Evolutionary conservation across 2,113 vertebrate genomes (phyloP).

Genomic region (Nettapus auritus): DNA sequence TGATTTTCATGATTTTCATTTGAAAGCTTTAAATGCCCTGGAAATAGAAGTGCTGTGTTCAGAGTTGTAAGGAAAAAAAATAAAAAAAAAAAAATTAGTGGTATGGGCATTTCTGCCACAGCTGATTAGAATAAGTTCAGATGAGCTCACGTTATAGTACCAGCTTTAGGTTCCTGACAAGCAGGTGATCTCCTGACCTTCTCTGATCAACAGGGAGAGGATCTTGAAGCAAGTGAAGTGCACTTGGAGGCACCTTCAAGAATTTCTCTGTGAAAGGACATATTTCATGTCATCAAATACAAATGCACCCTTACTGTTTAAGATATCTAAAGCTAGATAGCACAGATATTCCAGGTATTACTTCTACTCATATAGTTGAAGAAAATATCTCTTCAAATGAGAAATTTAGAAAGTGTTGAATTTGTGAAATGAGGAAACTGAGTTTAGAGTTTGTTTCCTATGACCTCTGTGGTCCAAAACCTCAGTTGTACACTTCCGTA

Average conservation of each 20-base stretch:
- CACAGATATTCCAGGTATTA: not conserved
- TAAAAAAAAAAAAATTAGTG: fast-evolving
- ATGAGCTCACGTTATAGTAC: not conserved
- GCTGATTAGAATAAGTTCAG: not conserved
- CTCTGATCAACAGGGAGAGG: not conserved
- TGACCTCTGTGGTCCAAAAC: not conserved
- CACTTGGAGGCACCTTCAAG: not conserved
- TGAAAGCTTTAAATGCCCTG: not conserved
- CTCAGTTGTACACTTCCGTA: not conserved
- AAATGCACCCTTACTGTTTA: not conserved
- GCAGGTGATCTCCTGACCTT: not conserved
- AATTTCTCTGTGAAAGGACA: not conserved
- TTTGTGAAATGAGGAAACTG: not conserved
- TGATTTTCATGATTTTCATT: not conserved
- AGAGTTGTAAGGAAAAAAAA: not conserved
- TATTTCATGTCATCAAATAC: not conserved
- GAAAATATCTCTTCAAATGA: not conserved
- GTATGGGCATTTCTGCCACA: not conserved
- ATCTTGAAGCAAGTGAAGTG: not conserved
- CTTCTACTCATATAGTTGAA: not conserved
- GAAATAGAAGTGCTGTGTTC: not conserved
- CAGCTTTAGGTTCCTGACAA: not conserved
- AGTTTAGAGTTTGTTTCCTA: not conserved
- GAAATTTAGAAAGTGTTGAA: not conserved
- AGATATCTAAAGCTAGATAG: not conserved